Conservation (phyloP, 2,113 vertebrate species). For the Gallinago media region DNA sequence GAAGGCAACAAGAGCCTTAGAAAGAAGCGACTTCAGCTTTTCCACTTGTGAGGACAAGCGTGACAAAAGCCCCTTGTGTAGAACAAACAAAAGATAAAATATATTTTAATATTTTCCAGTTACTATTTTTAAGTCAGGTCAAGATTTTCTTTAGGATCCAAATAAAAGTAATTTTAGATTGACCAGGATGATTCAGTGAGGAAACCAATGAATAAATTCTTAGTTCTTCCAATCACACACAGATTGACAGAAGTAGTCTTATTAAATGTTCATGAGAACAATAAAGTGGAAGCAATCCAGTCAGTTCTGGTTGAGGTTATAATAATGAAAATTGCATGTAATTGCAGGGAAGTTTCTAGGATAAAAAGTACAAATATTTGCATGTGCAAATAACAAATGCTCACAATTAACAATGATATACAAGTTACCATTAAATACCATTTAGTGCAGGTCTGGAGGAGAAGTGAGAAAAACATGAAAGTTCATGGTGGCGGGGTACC, state of each 20-base stretch:
- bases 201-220: background rate
- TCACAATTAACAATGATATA: background rate
- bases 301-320: background rate
- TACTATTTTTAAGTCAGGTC: background rate
- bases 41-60: background rate
- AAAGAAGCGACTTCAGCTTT: background rate
- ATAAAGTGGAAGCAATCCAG: background rate
- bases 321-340: background rate
- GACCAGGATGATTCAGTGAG: background rate
- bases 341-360: background rate
- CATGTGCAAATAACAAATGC: background rate
- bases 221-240: background rate
- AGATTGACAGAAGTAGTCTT: background rate
- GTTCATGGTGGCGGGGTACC: background rate
- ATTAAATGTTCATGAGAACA: background rate
- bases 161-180: background rate
- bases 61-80: background rate
- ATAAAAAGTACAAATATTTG: background rate
- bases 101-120: background rate
- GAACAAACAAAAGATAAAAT: background rate
- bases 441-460: background rate
- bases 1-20: background rate
- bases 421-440: background rate
- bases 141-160: background rate
- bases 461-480: background rate